Conservation (phyloP, 1,140 invertebrate genomes). For the Gonioctena quinquepunctata region DNA sequence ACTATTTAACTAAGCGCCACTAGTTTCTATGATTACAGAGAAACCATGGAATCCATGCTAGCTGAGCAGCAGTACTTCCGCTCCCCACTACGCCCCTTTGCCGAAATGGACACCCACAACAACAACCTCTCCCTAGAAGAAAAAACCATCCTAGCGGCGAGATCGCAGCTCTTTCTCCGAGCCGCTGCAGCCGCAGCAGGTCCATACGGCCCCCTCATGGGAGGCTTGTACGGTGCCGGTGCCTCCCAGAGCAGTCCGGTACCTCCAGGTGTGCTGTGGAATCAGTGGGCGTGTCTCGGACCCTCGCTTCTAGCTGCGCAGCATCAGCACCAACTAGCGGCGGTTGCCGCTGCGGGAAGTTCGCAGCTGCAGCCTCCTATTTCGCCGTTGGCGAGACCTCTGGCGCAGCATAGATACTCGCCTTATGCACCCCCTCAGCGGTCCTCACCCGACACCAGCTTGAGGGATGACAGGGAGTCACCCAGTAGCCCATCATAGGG, state of each 20-base stretch:
- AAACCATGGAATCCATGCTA: conserved; percentile 82
- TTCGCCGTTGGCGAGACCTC: conserved; percentile 55
- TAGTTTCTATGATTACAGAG: conserved; percentile 61
- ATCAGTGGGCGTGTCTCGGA: conserved; percentile 65
- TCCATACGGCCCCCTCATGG: conserved; percentile 60
- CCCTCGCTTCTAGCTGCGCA: conserved; percentile 57
- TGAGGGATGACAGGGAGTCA: conserved; percentile 55
- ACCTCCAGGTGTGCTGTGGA: conserved; percentile 60
- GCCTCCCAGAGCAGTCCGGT: conserved; percentile 48
- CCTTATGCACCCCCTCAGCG: conserved; percentile 60
- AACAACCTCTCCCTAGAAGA: conserved; percentile 75
- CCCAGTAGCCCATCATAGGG: conserved; percentile 62
- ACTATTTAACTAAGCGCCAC: conserved; percentile 10
- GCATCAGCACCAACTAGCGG: conserved; percentile 51
- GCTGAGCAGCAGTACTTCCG: conserved; percentile 76
- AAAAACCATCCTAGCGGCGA: conserved; percentile 71
- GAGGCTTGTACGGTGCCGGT: conserved; percentile 59
- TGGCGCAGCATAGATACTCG: conserved; percentile 63
- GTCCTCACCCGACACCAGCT: conserved; percentile 61
- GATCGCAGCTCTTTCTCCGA: conserved; percentile 68
- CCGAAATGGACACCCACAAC: conserved; percentile 69
- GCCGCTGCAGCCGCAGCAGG: conserved; percentile 65
- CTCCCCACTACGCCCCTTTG: conserved; percentile 72
- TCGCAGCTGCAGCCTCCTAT: conserved; percentile 59
- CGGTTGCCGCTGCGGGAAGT: conserved; percentile 55